Base-by-base conservation (phyloP, 2,113 vertebrate genomes). In the Ceuthmochares aereus region DNA sequence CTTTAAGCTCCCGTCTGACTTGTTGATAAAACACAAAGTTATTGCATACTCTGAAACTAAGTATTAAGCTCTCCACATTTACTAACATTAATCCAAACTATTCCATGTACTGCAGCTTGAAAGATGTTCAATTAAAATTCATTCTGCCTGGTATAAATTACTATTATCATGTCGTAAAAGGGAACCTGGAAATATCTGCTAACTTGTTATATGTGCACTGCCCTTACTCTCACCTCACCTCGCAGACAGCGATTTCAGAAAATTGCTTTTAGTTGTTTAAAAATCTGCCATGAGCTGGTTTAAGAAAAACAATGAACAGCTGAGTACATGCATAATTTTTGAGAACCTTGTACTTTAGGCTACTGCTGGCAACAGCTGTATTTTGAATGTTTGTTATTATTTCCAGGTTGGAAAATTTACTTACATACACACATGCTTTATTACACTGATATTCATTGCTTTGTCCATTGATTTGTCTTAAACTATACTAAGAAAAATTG, bases 101-200 rank as follows among this genome's bases (percentile, higher is more conserved):
- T 43, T 90, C 62, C 37, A 62, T 49, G 72, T 76, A 93, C 54
- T 84, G 60, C n/a, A 89, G 72, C 72, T 94, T 96, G 90, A 97
- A 96, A 95, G 60, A 95, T 96, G 95, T 90, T 95, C 64, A 96
- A 96, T 97, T 97, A 97, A 97, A 97, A 94, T 87, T 79, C 81
- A 95, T 92, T 97, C 90, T 74, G 66, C 75, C 62, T 97, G 36
- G 45, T 93, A 97, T 95, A 95, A 97, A 96, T 95, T 96, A 84
- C 84, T 81, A 87, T 95, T 96, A 96, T 95, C 94, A 84, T 66
- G 56, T 49, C 76, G 90, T 89, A 84, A 94, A 95, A 88, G 55
- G 49, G 87, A 94, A 85, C 73, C 81, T 96, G 68, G 42, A 94
- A 96, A 91, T 95, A 92, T 67, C 81, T 92, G 37, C 72, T 91